Base-by-base conservation (phyloP, 2,888 invertebrate species). In the Teleiodes luculella region DNA sequence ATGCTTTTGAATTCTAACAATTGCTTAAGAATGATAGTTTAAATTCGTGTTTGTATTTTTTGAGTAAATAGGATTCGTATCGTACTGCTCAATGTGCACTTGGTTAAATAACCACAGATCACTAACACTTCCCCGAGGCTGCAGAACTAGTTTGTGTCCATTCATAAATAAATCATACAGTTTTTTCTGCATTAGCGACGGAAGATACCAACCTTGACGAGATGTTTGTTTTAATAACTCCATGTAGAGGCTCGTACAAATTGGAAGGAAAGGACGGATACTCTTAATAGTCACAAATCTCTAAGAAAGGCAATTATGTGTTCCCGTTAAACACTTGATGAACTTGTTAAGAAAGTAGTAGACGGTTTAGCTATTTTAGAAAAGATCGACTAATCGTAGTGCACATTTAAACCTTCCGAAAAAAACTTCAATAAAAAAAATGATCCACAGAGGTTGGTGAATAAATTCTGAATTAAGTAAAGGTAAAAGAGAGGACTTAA, bases 101-200 rank as follows among this genome's bases (percentile, higher is more conserved):
- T 16, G 54, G 58, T 57, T 53, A 58, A 57, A 60, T 58, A 56
- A 33, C 33, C 31, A 18, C 33, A 45, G 37, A 55, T 51, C 45
- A 46, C 51, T 51, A 46, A 55, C 47, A 39, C 52, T 37, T 30
- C 61, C 57, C 59, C 58, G 58, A 64, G 59, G 61, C 52, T 54
- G 28, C 51, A 53, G 60, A 67, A 67, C 74, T 65, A 62, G 73
- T 74, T 70, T 64, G 41, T 54, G 59, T 60, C 64, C 71, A 72
- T 72, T 73, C 73, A 56, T 56, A 56, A 50, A 71, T 71, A 65
- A 65, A 66, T 58, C 53, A 67, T 69, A 57, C 50, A 50, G 51
- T 56, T 68, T 71, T 70, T 70, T n/a, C 43, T 49, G 47, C 35
- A n/a, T 28, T 14, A 13, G 45, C 46, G 31, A 30, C 20, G 31